Evolutionary conservation across 1,140 invertebrate genomes (phyloP), one percentile per base, ranked within the genome.

Genomic region (Batillaria attramentaria): DNA sequence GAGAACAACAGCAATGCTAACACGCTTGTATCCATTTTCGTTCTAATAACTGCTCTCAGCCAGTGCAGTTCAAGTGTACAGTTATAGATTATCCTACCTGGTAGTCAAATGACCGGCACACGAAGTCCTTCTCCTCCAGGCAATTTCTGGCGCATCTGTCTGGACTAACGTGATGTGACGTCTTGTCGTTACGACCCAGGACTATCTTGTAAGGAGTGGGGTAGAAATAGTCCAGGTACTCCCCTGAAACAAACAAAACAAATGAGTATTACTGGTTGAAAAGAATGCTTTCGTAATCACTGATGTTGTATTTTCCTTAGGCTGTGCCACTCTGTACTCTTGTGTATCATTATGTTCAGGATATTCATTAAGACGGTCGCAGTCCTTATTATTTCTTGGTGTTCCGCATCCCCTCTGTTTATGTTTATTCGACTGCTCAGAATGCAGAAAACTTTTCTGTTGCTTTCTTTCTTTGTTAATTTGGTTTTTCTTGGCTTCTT

Each of bases 91-190:
- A 31, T n/a, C 80, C 70, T 81, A 90, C 89, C 86, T 89, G 85
- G 79, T 90, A 90, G 78, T 90, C 89, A 70, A 90, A 90, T 1
- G 89, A 90, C 41, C 88, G 77, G 74, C 89, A 90, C 31, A 90
- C 80, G 76, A 90, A 89, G 0, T 84, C 78, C 20, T 78, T 85
- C 75, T 90, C 88, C 73, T 89, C 84, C 31, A 90, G 72, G 81
- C 89, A 90, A 43, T 84, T 85, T 50, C 84, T 72, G 18, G 89
- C 89, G 78, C 89, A 90, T 20, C 81, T 85, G 73, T 89, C 87
- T 2, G 89, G 88, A 4, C 87, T 86, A 3, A 89, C 84, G 31
- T 80, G 66, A 20, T 79, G 24, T 37, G 84, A 81, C 13, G 78
- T 87, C 72, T 86, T 87, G 10, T 89, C 83, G 74, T 90, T 90